Evolutionary conservation across 1,140 invertebrate species (phyloP).

Genomic region (Semibalanus balanoides): DNA sequence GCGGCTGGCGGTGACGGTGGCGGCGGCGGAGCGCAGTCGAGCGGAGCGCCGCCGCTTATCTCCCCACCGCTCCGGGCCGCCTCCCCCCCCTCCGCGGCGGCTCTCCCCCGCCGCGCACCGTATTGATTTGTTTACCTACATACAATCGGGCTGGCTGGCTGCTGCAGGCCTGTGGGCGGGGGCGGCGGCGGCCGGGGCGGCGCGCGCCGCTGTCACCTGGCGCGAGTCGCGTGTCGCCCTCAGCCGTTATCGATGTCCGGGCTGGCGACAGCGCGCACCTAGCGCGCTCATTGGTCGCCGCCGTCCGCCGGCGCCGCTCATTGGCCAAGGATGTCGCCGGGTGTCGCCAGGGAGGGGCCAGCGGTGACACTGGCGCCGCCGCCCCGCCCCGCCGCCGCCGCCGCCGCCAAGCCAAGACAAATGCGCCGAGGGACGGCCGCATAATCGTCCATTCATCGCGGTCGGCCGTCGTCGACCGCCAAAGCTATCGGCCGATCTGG

Average conservation of each 20-base stretch:
- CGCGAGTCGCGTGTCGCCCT: not conserved
- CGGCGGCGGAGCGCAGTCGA: not conserved
- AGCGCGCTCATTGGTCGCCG: not conserved
- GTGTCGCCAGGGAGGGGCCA: constrained; percentile 1
- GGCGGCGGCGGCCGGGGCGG: too few relatives aligned
- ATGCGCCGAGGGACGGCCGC: not conserved
- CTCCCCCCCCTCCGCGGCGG: not conserved
- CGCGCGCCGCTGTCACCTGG: constrained; percentile 1
- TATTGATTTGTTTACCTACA: constrained; percentile 2
- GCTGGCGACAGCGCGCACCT: not conserved
- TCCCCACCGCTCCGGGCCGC: not conserved
- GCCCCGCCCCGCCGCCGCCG: too few relatives aligned
- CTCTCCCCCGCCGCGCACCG: too few relatives aligned
- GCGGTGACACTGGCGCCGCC: not conserved
- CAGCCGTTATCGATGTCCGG: not conserved
- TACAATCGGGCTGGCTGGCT: not conserved
- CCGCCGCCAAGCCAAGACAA: not conserved
- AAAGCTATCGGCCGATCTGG: not conserved
- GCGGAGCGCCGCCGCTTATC: not conserved
- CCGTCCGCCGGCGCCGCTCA: not conserved
- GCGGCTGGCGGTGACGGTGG: not conserved
- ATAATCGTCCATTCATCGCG: not conserved
- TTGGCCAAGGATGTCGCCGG: not conserved
- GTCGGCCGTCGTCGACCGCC: too few relatives aligned
- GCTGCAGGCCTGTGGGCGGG: too few relatives aligned